These are phyloP conservation scores for Semotilus atromaculatus DNA, from an alignment of 2,797 vertebrate species.

Conservation along the genomic window DNA sequence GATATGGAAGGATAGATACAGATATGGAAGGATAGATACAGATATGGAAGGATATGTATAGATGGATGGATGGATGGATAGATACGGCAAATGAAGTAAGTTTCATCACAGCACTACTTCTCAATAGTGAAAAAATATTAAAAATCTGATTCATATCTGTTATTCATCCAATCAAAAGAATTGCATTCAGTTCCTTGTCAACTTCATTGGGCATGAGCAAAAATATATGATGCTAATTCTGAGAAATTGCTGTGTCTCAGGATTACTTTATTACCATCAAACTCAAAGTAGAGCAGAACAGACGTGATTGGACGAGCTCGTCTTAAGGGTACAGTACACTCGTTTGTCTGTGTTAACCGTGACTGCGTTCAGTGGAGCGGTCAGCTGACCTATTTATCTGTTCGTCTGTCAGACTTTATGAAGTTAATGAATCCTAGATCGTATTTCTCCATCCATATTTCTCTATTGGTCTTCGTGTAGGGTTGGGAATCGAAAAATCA, in stretches of 20 bases:
- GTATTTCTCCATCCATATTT: neutral
- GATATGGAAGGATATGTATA: too few species aligned
- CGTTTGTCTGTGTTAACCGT: conserved; percentile 50
- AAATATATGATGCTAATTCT: conserved; percentile 1
- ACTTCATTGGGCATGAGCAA: conserved; percentile 19
- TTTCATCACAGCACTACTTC: neutral
- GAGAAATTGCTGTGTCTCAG: neutral
- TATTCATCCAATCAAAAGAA: conserved; percentile 34
- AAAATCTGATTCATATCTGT: neutral
- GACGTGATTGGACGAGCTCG: neutral
- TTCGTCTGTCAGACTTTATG: conserved; percentile 53
- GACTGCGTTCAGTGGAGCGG: conserved; percentile 29
- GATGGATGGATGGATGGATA: neutral
- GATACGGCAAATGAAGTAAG: neutral
- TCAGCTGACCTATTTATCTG: conserved; percentile 57
- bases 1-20: too few species aligned
- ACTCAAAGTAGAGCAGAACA: neutral
- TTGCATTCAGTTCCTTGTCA: conserved; percentile 13
- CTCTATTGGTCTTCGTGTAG: neutral
- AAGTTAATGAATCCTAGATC: conserved; percentile 6
- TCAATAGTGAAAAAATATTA: neutral
- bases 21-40: too few species aligned
- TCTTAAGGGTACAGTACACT: conserved; percentile 9
- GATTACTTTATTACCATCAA: conserved; percentile 3
- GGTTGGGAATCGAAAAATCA: too few species aligned